These are phyloP conservation scores for Gibbula magus DNA, from an alignment of 2,888 invertebrate species.

Conservation along the genomic window DNA sequence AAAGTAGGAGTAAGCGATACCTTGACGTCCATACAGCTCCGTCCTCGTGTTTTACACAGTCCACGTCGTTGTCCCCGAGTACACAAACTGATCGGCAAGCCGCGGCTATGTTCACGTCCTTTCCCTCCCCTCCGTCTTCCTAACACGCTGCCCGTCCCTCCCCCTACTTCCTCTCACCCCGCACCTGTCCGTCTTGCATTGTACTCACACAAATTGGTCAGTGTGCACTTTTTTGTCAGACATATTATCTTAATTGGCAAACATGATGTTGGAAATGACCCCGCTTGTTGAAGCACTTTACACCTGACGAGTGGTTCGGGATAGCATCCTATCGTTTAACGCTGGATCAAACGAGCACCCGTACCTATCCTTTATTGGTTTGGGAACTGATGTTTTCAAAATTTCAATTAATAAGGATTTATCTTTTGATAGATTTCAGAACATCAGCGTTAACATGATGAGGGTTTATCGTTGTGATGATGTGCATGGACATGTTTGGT, in stretches of 20 bases:
- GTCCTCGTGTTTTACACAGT: background rate
- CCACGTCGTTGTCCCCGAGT: background rate
- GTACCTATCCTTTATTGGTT: no score
- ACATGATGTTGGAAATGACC: background rate
- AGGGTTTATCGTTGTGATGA: no score
- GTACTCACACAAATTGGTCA: constrained; percentile 9
- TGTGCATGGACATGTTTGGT: no score
- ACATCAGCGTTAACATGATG: no score
- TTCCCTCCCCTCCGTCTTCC: background rate
- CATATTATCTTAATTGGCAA: constrained; percentile 14
- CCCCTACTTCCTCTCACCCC: background rate
- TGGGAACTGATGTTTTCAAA: no score
- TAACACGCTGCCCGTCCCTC: background rate
- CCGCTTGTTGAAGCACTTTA: no score
- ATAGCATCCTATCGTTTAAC: no score
- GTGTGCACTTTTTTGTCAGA: background rate
- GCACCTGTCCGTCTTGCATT: background rate
- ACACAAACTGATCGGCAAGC: background rate
- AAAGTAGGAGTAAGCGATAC: constrained; percentile 3
- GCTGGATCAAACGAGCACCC: no score
- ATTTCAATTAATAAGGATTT: no score
- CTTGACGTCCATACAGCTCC: background rate
- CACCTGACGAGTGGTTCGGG: no score
- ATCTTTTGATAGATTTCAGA: no score
- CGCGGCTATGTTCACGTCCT: constrained; percentile 6